Conservation (phyloP, 2,113 vertebrate species). For the Crocuta crocuta region DNA sequence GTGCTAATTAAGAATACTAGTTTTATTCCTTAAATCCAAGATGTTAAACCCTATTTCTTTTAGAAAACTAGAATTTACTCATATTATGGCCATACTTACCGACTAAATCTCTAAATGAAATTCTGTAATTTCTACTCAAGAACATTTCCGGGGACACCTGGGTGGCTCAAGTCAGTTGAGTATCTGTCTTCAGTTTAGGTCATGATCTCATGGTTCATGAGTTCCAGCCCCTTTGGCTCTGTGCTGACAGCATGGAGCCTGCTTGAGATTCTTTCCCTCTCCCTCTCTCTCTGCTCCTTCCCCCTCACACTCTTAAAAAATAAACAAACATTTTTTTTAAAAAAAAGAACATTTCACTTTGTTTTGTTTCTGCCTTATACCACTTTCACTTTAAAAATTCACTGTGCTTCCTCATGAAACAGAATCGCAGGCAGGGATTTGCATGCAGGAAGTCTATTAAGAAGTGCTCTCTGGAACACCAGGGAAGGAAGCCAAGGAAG, state of each 20-base stretch:
- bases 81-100: neutral
- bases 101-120: neutral
- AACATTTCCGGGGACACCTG: neutral
- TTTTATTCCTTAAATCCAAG: conserved; percentile 35
- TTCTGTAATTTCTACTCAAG: neutral
- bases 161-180: too few relatives aligned
- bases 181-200: too few relatives aligned
- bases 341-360: too few relatives aligned
- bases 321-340: too few relatives aligned
- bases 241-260: too few relatives aligned
- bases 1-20: neutral
- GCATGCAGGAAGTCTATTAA: neutral
- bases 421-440: neutral
- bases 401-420: neutral
- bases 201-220: too few relatives aligned
- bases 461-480: neutral
- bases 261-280: too few relatives aligned
- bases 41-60: conserved; percentile 6
- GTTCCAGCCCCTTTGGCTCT: too few relatives aligned
- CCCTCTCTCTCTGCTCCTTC: too few relatives aligned
- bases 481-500: neutral
- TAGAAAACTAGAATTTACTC: conserved; percentile 1
- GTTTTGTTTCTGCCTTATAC: neutral
- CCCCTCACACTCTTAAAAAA: too few relatives aligned
- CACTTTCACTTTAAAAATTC: neutral